Evolutionary conservation across 2,113 vertebrate genomes (phyloP), one percentile per base, ranked within the genome.

Genomic region (Seriola quinqueradiata): DNA sequence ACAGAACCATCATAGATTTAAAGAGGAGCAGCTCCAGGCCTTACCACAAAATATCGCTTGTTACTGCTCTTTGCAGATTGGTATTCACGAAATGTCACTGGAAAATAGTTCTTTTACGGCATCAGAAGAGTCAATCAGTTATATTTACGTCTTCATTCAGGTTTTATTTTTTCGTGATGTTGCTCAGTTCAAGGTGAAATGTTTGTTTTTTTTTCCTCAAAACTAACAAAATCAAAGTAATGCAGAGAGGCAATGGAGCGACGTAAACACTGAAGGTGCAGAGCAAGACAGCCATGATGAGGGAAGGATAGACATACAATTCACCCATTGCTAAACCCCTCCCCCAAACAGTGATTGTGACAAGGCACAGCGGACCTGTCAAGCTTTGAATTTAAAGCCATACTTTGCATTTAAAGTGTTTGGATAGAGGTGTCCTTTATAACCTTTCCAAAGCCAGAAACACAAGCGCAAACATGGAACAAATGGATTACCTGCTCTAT

Each of bases 51-150:
- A 92, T 84, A 75, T 64, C 69, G 82, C 68, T 64, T 34, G 58
- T 66, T 66, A 77, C 60, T 79, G 66, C 75, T 70, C 72, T 73
- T 61, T 61, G 65, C 67, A 80, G 87, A 85, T 79, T 87, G 83
- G 61, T 77, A 81, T 87, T 92, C 87, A 83, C 72, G 54, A 90
- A 89, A 86, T 64, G 69, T 90, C 88, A 91, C 77, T 67, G 79
- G 68, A 83, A 87, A 75, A 64, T 46, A 83, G 77, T 63, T 80
- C 76, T 86, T 90, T 88, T 64, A 79, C 42, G 48, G 38, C 28
- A 9, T 54, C 74, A 73, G 63, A 21, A 7, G 82, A 36, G 28
- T 71, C 63, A 52, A 55, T 75, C 19, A 17, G 21, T 73, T 66
- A 85, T 58, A 60, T 60, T 79, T 69, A 48, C 52, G 10, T 38